A percentile compares a stretch with the other conserved stretches of the same genome.
Evolutionary conservation across 1,140 invertebrate genomes (phyloP).

Genomic region (Phenacoccus solenopsis): DNA sequence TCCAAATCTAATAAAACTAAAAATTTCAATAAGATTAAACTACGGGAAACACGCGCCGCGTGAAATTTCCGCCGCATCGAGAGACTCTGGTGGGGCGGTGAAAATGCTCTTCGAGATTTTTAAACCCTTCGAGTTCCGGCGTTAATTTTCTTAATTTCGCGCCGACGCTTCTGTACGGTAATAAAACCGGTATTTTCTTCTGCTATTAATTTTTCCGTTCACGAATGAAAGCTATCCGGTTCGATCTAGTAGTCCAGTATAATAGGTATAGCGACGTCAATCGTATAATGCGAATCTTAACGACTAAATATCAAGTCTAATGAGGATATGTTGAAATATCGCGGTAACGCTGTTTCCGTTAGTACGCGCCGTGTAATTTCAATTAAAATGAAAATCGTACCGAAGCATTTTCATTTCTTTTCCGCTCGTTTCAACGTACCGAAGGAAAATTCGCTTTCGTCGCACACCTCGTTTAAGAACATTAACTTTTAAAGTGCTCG

Average conservation of each 20-base stretch:
- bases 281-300: conserved; percentile 11
- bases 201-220: neutral
- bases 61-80: too few relatives aligned
- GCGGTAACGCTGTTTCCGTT: neutral
- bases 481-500: too few relatives aligned
- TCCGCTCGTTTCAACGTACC: too few relatives aligned
- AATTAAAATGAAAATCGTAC: neutral
- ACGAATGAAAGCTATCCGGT: conserved; percentile 9
- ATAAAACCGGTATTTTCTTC: neutral
- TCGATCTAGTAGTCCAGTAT: neutral
- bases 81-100: too few relatives aligned
- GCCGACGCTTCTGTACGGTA: neutral
- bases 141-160: neutral
- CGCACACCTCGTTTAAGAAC: too few relatives aligned
- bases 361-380: neutral
- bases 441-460: too few relatives aligned
- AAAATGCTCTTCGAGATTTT: too few relatives aligned
- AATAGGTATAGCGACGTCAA: neutral
- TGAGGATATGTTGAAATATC: conserved; percentile 12
- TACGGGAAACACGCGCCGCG: too few relatives aligned
- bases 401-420: neutral
- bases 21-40: too few relatives aligned
- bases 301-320: conserved; percentile 7
- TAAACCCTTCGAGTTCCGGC: too few relatives aligned
- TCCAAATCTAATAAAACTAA: too few relatives aligned